Evolutionary conservation across 2,888 invertebrate genomes (phyloP), one percentile per base, ranked within the genome.

Genomic region (Drosophila nigricruria): DNA sequence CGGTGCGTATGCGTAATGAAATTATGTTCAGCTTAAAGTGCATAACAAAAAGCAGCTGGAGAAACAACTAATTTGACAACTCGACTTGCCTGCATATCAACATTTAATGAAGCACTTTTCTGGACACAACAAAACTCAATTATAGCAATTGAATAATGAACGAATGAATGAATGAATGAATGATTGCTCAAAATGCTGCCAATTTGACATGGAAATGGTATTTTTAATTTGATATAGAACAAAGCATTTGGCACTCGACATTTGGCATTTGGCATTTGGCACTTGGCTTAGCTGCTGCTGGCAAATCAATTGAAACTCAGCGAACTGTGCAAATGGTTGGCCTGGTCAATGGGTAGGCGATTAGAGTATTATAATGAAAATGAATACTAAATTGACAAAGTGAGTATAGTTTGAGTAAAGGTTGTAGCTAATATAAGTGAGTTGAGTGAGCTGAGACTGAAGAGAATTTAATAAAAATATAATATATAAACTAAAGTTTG

Each of bases 1-100:
- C 83, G 81, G 62, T 76, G 79, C 79, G 83, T 82, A 76, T 77
- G 62, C 72, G 56, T 38, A 69, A 83, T 70, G 52, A 30, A 58
- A 75, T 60, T 52, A 61, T 57, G 52, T 49, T 42, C 43, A 42
- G 43, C 14, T 20, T 40, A 50, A 50, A 49, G 20, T 68, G 58
- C 73, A 58, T 18, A 38, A 50, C 4, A 20, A 56, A 30, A 30
- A 30, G 40, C 8, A 43, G 27, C 30, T 63, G 49, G 8, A n/a
- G 32, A 14, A n/a, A 38, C 16, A 43, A 57, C 9, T 16, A 42
- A 0, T 12, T 25, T 30, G 47, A 25, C 23, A 42, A 0, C 20
- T 25, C 47, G 47, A 25, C 1, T 5, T 36, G 20, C n/a, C 12
- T 25, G 20, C 25, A 18, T 6, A 16, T 14, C 45, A 45, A 45